A percentile compares a stretch with the other conserved stretches of the same genome.
These are phyloP conservation scores for Nothura maculosa DNA, from an alignment of 2,797 vertebrate genomes.

Conservation along the genomic window DNA sequence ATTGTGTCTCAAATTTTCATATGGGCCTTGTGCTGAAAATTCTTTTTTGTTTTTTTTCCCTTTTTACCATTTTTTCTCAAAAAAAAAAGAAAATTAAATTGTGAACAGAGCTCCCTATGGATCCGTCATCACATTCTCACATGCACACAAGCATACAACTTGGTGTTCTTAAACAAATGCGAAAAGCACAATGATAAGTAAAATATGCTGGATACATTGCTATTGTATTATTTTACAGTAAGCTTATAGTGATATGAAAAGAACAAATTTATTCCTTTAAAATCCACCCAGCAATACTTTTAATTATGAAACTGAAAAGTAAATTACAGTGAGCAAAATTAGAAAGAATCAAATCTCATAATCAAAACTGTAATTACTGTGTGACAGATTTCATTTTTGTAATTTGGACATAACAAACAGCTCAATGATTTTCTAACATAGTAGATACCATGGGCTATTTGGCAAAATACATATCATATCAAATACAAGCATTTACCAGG, in stretches of 20 bases:
- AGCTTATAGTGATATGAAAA: background rate
- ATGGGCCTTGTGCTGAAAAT: background rate
- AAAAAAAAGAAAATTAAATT: background rate
- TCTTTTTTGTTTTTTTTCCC: background rate
- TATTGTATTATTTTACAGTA: background rate
- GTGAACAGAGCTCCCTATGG: background rate
- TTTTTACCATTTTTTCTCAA: background rate
- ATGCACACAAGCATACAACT: background rate
- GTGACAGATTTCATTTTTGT: background rate
- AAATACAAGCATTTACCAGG: background rate
- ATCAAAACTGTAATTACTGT: background rate
- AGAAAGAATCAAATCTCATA: background rate
- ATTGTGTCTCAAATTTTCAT: background rate
- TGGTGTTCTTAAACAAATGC: background rate
- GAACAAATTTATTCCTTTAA: background rate
- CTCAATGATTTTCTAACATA: background rate
- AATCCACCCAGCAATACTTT: slow-evolving; percentile 1
- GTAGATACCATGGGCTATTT: background rate
- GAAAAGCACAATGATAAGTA: background rate
- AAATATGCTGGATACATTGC: background rate
- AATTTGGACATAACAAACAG: background rate
- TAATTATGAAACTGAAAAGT: background rate
- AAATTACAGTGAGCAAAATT: background rate
- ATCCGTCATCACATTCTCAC: background rate
- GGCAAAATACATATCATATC: background rate